phyloP scores from a whole-genome alignment of 1,140 invertebrate genomes.

The Halesus radiatus region DNA sequence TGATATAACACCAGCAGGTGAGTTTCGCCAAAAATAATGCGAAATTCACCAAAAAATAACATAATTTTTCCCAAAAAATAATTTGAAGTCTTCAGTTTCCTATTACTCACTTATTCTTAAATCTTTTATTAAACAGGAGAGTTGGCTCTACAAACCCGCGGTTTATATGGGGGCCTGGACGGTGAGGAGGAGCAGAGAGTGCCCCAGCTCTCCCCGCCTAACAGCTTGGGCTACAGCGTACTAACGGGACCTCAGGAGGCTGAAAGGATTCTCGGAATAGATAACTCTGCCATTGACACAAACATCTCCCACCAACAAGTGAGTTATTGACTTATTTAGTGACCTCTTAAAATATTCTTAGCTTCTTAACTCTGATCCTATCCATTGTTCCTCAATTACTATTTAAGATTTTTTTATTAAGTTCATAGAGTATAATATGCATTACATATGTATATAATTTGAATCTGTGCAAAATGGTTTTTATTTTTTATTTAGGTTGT shows the following conservation, averaged over 20 bases:
- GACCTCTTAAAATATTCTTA: neutral
- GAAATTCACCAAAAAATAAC: too few species aligned
- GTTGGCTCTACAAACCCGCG: conserved; percentile 73
- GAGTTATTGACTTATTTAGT: neutral
- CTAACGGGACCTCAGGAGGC: conserved; percentile 67
- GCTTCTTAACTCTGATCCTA: too few species aligned
- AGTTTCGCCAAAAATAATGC: too few species aligned
- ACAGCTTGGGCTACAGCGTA: conserved; percentile 65
- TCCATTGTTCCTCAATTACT: too few species aligned
- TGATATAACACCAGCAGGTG: conserved; percentile 85
- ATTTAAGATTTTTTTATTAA: too few species aligned
- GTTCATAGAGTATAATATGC: too few species aligned
- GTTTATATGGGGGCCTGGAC: conserved; percentile 64
- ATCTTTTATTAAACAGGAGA: conserved; percentile 64
- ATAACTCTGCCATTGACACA: conserved; percentile 86
- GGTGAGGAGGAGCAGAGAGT: conserved; percentile 74
- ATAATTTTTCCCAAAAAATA: too few species aligned
- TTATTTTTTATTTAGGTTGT: too few species aligned
- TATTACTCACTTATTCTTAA: too few species aligned
- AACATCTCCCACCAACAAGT: conserved; percentile 88
- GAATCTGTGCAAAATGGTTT: too few species aligned
- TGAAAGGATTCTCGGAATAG: conserved; percentile 91
- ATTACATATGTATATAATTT: too few species aligned
- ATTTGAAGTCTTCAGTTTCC: too few species aligned
- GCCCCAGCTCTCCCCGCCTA: conserved; percentile 73